phyloP scores from a whole-genome alignment of 1,140 invertebrate species.

The Lethrus apterus region DNA sequence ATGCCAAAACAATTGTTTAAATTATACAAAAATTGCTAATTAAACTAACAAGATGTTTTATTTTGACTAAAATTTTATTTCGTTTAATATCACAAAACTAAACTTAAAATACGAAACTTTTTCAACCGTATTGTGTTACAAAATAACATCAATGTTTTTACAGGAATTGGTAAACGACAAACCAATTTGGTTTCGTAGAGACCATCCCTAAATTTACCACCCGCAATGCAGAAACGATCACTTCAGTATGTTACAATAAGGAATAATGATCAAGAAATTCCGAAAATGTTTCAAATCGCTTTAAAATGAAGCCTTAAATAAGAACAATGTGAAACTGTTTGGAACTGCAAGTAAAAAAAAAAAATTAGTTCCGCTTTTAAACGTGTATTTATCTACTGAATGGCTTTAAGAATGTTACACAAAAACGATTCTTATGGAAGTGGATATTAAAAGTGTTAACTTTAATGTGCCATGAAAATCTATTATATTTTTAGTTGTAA shows the following conservation, averaged over 20 bases:
- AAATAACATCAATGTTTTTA: conserved; percentile 15
- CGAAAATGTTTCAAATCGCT: conserved; percentile 3
- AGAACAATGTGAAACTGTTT: neutral
- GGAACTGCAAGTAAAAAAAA: neutral
- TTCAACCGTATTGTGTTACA: too few species aligned
- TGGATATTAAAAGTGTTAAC: conserved; percentile 18
- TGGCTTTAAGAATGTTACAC: conserved; percentile 6
- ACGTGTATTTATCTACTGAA: conserved; percentile 10
- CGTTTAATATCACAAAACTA: neutral
- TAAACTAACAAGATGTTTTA: neutral
- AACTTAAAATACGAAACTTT: conserved; percentile 3
- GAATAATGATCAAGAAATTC: conserved; percentile 4
- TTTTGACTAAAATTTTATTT: neutral
- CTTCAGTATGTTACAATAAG: conserved; percentile 9
- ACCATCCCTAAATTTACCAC: conserved; percentile 8
- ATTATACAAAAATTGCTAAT: neutral
- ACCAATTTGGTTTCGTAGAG: conserved; percentile 9
- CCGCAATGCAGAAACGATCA: conserved; percentile 7
- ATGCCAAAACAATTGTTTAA: neutral
- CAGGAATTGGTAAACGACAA: conserved; percentile 13
- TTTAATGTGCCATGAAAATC: conserved; percentile 21
- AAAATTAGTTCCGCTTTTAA: conserved; percentile 12
- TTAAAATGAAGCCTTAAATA: neutral
- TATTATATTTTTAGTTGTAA: conserved; percentile 11
- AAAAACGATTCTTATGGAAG: conserved; percentile 12